Conservation (phyloP, 2,888 invertebrate species). For the Leptopterna dolabrata region DNA sequence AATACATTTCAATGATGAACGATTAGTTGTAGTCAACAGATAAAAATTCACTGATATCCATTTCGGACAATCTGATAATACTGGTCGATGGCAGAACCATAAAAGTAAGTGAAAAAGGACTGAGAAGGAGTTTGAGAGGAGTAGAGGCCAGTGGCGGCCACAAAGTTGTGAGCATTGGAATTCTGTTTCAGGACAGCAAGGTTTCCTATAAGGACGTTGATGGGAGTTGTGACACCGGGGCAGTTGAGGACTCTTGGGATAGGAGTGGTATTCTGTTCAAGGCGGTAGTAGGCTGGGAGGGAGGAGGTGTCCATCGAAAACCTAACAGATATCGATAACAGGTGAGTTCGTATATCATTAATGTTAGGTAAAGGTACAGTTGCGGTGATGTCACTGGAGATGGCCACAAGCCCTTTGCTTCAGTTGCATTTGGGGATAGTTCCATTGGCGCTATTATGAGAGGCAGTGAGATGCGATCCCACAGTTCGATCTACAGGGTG, state of each 20-base stretch:
- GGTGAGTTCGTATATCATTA: no score
- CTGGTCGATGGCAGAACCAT: constrained; percentile 40
- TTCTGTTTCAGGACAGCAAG: constrained; percentile 40
- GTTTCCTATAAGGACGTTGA: constrained; percentile 33
- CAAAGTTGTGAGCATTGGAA: constrained; percentile 44
- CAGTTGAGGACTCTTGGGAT: constrained; percentile 20
- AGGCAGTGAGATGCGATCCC: no score
- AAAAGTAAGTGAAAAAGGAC: constrained; percentile 43
- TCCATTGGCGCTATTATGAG: no score
- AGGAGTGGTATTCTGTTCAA: not conserved
- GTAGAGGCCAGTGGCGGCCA: constrained; percentile 44
- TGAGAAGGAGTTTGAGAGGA: constrained; percentile 43
- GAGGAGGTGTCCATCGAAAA: constrained; percentile 27
- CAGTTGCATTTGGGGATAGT: no score
- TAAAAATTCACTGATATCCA: constrained; percentile 28
- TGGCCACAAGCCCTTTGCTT: no score
- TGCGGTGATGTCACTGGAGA: not conserved
- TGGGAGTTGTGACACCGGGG: not conserved
- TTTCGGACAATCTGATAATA: constrained; percentile 41
- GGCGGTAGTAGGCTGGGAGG: constrained; percentile 15
- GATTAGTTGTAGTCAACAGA: not conserved
- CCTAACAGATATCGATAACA: not conserved
- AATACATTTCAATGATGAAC: no score
- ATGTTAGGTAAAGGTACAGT: not conserved
- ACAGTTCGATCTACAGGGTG: no score